Evolutionary conservation across 2,888 invertebrate species (phyloP).

Genomic region (Phyllotreta striolata): DNA sequence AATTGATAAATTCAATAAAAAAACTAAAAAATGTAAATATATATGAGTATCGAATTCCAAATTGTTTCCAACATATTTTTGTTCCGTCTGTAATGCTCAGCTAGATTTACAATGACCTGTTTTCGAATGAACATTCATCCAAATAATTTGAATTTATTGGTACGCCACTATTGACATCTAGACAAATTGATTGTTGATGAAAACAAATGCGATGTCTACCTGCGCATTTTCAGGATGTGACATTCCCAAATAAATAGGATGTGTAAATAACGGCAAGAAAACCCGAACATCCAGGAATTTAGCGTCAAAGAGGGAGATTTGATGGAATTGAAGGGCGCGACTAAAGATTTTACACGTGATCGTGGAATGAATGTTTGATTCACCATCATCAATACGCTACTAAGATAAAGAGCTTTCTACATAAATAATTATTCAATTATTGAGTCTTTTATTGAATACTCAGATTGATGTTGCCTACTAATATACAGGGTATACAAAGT

Average conservation of each 20-base stretch:
- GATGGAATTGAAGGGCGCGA: slow-evolving; percentile 20
- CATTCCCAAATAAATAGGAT: slow-evolving; percentile 32
- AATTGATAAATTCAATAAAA: no score
- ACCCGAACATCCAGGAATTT: slow-evolving; percentile 19
- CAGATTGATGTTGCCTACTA: no score
- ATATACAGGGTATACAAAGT: no score
- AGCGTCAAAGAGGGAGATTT: slow-evolving; percentile 21
- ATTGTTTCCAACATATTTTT: no score
- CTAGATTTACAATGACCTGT: slow-evolving; percentile 8
- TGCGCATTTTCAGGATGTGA: slow-evolving; percentile 28
- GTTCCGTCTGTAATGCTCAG: no score
- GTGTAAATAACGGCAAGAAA: slow-evolving; percentile 27
- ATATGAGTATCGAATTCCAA: no score
- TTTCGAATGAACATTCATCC: slow-evolving; percentile 25
- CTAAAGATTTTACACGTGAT: not conserved
- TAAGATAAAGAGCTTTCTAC: no score
- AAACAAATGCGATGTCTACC: slow-evolving; percentile 29
- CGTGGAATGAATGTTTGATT: slow-evolving; percentile 12
- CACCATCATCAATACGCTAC: no score
- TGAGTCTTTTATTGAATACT: no score
- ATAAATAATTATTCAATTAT: no score
- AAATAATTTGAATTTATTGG: slow-evolving; percentile 27
- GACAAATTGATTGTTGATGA: slow-evolving; percentile 35
- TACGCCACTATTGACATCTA: slow-evolving; percentile 19
- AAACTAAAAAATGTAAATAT: no score